Base-by-base conservation (phyloP, 2,888 invertebrate species). In the Nemotelus nigrinus region DNA sequence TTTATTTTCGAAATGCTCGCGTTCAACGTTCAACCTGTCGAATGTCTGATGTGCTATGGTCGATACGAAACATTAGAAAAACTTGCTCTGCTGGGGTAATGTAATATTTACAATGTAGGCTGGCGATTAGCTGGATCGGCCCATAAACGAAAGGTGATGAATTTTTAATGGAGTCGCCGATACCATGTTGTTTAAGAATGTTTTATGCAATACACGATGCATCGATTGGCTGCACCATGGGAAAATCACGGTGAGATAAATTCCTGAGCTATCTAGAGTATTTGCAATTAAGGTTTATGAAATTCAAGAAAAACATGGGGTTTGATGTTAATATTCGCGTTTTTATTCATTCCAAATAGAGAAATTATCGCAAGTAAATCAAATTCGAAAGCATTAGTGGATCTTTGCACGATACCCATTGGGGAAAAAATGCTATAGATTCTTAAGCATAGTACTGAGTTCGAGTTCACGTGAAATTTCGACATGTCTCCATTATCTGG, bases 91-190 rank as follows among this genome's bases (percentile, higher is more conserved):
- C 47, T 55, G 8, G 48, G 25, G 25, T 25, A 25, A 25, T 50
- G 70, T 10, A 41, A 25, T 25, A 25, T 25, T 25, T 43, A 43
- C 6, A 68, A 68, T 70, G 70, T 70, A 70, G 70, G 70, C 10
- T 55, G 70, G 10, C 70, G 70, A 70, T 70, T 70, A 70, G 70
- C 55, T 70, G 70, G 70, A 55, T 70, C 70, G 7, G 53, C 70
- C 70, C 70, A 70, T 70, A 70, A 70, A 70, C 55, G 70, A 53
- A 41, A 70, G 70, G 70, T 70, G 70, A 70, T 70, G 70, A 70
- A 70, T 70, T 70, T 70, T 55, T 43, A 70, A 70, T 70, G 43
- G 70, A 70, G 41, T 70, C 5, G 53, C 41, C 47, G 50, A 55
- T 70, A 70, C 53, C 70, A 70, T 70, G 70, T 60, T 60, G 60